Evolutionary conservation across 1,140 invertebrate genomes (phyloP).

Genomic region (Chironomus striatipennis): DNA sequence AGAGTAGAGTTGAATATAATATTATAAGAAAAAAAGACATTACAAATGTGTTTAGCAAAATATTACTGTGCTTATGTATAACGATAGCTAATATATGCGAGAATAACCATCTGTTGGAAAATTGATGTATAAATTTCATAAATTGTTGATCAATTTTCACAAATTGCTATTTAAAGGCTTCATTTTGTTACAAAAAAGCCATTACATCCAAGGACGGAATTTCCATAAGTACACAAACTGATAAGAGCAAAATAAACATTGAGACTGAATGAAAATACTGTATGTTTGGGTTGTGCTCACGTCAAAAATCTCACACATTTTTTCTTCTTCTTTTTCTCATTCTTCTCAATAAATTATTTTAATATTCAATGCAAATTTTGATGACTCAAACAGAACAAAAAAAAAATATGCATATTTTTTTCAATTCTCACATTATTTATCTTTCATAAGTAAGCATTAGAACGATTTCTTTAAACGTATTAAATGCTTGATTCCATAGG

Average conservation of each 20-base stretch:
- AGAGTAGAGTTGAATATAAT: too few species aligned
- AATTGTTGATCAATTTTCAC: constrained; percentile 1
- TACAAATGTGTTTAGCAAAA: too few species aligned
- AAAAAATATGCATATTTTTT: neutral
- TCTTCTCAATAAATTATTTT: neutral
- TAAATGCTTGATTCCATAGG: neutral
- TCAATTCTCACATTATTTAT: constrained; percentile 1
- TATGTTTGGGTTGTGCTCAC: neutral
- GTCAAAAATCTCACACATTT: neutral
- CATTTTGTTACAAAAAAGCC: neutral
- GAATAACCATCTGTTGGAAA: constrained; percentile 15
- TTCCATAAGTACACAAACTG: constrained; percentile 10
- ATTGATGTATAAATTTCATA: constrained; percentile 18
- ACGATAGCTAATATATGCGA: neutral
- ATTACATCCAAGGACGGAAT: neutral
- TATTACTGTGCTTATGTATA: too few species aligned
- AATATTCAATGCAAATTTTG: neutral
- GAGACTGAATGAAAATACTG: neutral
- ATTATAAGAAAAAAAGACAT: too few species aligned
- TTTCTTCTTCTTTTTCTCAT: neutral
- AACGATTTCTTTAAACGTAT: neutral
- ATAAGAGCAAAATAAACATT: constrained; percentile 19
- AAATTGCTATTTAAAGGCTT: constrained; percentile 19
- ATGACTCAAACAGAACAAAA: neutral
- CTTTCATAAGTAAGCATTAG: neutral